Percentiles rank a stretch among this genome's conserved stretches.
These are phyloP conservation scores for Norana najaformis DNA, from an alignment of 2,888 invertebrate genomes.

Conservation along the genomic window DNA sequence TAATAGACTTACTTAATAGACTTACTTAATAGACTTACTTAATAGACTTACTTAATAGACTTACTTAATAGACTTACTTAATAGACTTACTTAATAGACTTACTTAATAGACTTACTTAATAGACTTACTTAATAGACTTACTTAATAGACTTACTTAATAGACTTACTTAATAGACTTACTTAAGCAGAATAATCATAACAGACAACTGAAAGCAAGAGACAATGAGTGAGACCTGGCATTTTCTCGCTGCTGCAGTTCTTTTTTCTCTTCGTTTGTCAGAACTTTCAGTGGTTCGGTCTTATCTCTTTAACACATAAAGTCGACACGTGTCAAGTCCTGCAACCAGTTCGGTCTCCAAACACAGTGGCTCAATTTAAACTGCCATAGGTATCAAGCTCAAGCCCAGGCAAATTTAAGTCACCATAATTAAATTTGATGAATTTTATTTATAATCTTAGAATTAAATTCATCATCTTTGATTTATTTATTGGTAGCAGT, in stretches of 20 bases:
- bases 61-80: neutral
- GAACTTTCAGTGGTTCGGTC: conserved; percentile 23
- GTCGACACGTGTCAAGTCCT: neutral
- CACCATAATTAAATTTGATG: neutral
- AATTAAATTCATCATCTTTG: neutral
- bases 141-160: neutral
- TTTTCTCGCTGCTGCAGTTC: conserved; percentile 28
- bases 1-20: neutral
- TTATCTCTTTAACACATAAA: conserved; percentile 16
- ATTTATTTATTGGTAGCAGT: neutral
- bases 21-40: neutral
- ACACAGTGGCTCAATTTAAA: neutral
- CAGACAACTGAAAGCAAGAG: neutral
- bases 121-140: neutral
- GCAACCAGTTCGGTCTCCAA: neutral
- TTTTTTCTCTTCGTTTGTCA: conserved; percentile 24
- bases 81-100: neutral
- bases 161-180: neutral
- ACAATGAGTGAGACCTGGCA: neutral
- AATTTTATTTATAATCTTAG: neutral
- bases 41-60: neutral
- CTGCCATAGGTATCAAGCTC: neutral
- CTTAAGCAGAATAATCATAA: neutral
- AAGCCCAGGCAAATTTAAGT: no score
- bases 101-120: neutral